Evolutionary conservation across 2,888 invertebrate genomes (phyloP), one percentile per base, ranked within the genome.

Genomic region (Alviniconcha strummeri): DNA sequence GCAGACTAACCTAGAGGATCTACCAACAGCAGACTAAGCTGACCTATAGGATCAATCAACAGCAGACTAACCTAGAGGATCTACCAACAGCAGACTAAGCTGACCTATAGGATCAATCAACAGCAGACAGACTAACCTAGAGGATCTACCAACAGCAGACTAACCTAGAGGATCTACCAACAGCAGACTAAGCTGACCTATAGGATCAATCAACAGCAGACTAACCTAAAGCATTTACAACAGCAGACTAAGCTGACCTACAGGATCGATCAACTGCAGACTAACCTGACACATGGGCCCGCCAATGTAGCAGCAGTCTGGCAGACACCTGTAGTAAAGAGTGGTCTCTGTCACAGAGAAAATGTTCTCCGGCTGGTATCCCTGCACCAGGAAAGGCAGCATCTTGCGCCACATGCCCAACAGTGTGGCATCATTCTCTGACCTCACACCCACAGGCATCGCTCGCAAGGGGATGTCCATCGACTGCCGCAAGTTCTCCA

Each of bases 321-420:
- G 85, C 57, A 85, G 75, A n/a, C 83, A 84, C 67, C 83, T 85
- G 78, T 85, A 85, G 77, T 84, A 84, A 64, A 85, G 81, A 1
- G 84, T 81, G 19, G 84, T 85, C 83, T 85, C 85, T 15, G 84
- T 82, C 52, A 82, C 82, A n/a, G 85, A 83, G 74, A 85, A 85
- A 15, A 85, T 83, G 74, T 85, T 85, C 84, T 85, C 84, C 7
- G 85, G 84, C 54, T 85, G 84, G 55, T 83, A 85, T 3, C 85
- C 84, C 36, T 85, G 85, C 60, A 84, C 69, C 64, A 84, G 81
- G 67, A 82, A 85, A 11, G 85, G 85, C 64, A 85, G 55, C 85
- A 85, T 85, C 84, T 85, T 85, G 11, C 36, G 76, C 85, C 85
- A 85, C 64, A 81, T 80, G n/a, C 77, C 71, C 80, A 80, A 55